Base-by-base conservation (phyloP, 1,140 invertebrate genomes). In the Episyrphus balteatus region DNA sequence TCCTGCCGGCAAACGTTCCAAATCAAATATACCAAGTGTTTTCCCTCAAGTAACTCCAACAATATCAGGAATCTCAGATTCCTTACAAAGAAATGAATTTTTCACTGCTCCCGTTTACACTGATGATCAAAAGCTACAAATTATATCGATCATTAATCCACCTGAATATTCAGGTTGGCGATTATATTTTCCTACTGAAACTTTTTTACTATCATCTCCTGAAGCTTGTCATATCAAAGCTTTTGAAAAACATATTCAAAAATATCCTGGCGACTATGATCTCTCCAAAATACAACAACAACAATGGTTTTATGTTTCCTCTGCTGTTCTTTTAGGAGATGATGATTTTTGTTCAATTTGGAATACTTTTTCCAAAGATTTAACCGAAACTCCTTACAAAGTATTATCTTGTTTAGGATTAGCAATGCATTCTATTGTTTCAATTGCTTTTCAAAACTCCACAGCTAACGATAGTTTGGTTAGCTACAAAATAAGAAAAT, bases 401-500 rank as follows among this genome's bases (percentile, higher is more conserved):
- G 68, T 76, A 1, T 62, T 84, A 8, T 71, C 73, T 47, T 78
- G 73, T 51, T 56, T 84, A 5, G 77, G 76, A 30, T 54, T 83
- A 19, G 79, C 79, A 14, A 75, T 83, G 63, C 76, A 84, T 65
- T 76, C 80, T 50, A 74, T 80, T 55, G 49, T 55, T 11, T 56
- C 57, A 17, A 37, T 59, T 17, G 41, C 46, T 1, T 34, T 97
- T 92, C 72, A 66, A 73, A 9, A 69, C 68, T 17, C 68, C 75
- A 21, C 78, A 83, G 61, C 70, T 76, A 52, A 62, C 84, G 42
- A 26, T 26, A 26, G 3, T 26, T 26, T 26, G 21, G n/a, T n/a
- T 26, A 26, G 21, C 21, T 26, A 26, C 8, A 26, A 26, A 26
- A 5, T 26, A 5, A 8, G 21, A 26, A 26, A 26, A 26, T 26